Conservation (phyloP, 2,888 invertebrate species). For the Coleophora flavipennella region DNA sequence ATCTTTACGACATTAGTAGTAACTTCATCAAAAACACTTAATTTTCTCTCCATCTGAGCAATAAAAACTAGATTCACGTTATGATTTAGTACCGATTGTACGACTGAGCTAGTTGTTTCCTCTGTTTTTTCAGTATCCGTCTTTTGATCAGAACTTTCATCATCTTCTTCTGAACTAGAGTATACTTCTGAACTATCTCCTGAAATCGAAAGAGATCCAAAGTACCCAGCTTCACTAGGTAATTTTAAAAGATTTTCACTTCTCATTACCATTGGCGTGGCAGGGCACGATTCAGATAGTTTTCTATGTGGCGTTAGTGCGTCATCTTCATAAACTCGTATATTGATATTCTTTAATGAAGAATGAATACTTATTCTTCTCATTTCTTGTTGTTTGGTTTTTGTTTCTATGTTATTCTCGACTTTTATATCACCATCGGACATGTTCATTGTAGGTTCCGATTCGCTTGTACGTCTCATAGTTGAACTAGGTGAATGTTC, state of each 20-base stretch:
- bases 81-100: conserved; percentile 64
- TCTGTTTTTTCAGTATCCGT: conserved; percentile 52
- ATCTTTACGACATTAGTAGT: conserved; percentile 14
- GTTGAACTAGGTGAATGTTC: conserved; percentile 56
- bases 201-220: conserved; percentile 54
- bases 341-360: conserved; percentile 50
- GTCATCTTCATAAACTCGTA: conserved; percentile 19
- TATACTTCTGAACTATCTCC: conserved; percentile 61
- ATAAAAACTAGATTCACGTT: conserved; percentile 38
- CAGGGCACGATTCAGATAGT: conserved; percentile 60
- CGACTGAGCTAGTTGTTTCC: conserved; percentile 73
- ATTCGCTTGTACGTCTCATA: conserved; percentile 52
- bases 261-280: conserved; percentile 47
- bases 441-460: conserved; percentile 42
- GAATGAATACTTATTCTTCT: conserved; percentile 31
- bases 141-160: conserved; percentile 62
- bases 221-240: conserved; percentile 48
- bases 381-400: conserved; percentile 10
- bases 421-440: conserved; percentile 31
- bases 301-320: conserved; percentile 27
- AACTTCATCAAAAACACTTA: conserved; percentile 28
- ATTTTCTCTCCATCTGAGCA: conserved; percentile 49
- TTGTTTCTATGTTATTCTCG: conserved; percentile 1
- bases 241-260: conserved; percentile 48
- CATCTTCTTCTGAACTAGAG: conserved; percentile 56